phyloP scores from a whole-genome alignment of 2,888 invertebrate species.

The Thymelicus acteon region DNA sequence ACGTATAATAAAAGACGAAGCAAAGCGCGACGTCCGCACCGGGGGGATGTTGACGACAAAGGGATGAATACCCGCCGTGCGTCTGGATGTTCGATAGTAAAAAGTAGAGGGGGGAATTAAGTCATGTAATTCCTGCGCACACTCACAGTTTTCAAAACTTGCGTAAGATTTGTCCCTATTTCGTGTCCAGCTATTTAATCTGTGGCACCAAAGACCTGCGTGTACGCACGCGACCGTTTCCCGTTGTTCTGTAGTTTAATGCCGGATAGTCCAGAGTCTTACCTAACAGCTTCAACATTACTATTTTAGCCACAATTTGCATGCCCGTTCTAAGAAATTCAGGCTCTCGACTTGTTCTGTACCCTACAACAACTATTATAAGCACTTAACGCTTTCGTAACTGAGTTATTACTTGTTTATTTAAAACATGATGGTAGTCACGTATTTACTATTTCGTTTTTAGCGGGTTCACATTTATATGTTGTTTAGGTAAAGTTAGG shows the following conservation, averaged over 20 bases:
- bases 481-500: background rate
- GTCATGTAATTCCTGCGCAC: too few species aligned
- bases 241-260: conserved; percentile 16
- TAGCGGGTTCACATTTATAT: conserved; percentile 4
- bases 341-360: conserved; percentile 5
- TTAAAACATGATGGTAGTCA: background rate
- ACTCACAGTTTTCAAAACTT: too few species aligned
- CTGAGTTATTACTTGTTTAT: conserved; percentile 15
- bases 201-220: background rate
- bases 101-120: too few species aligned
- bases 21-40: too few species aligned
- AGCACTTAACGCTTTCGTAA: background rate
- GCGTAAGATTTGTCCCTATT: background rate
- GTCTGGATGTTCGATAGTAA: too few species aligned
- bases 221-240: conserved; percentile 21
- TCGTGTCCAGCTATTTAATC: background rate
- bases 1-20: too few species aligned
- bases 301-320: conserved; percentile 44
- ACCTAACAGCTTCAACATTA: conserved; percentile 31
- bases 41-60: too few species aligned
- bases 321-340: conserved; percentile 38
- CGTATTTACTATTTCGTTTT: background rate
- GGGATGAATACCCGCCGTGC: too few species aligned
- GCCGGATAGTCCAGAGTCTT: conserved; percentile 1
- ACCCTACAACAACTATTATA: background rate